Conservation (phyloP, 2,797 vertebrate species). For the Chelon labrosus region DNA sequence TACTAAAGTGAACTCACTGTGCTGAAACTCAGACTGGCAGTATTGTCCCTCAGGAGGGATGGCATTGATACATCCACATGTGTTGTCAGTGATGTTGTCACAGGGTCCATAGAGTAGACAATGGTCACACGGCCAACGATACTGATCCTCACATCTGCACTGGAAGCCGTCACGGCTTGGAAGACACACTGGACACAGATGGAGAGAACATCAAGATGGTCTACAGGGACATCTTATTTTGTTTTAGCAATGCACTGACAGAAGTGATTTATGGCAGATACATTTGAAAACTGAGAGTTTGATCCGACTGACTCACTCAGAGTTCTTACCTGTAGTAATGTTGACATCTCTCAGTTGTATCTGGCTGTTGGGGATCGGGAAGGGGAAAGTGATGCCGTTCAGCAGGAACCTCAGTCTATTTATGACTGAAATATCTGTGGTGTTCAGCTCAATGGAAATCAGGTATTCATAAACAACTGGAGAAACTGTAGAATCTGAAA, state of each 20-base stretch:
- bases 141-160: conserved; percentile 41
- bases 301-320: no score
- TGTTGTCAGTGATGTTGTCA: conserved; percentile 20
- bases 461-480: conserved; percentile 1
- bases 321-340: conserved; percentile 51
- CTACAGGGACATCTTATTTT: no score
- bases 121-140: conserved; percentile 59
- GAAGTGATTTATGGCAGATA: no score
- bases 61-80: conserved; percentile 76
- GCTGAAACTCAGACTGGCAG: conserved; percentile 70
- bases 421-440: no score
- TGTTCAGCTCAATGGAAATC: no score
- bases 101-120: conserved; percentile 57
- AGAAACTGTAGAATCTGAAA: conserved; percentile 6
- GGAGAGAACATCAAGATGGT: no score
- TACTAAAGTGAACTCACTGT: conserved; percentile 24
- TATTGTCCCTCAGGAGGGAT: conserved; percentile 73
- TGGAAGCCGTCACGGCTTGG: no score
- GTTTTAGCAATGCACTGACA: no score
- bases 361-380: conserved; percentile 11
- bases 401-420: not conserved
- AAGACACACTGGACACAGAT: no score
- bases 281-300: no score
- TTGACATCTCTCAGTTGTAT: conserved; percentile 28
- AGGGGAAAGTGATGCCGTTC: conserved; percentile 25